Base-by-base conservation (phyloP, 1,140 invertebrate genomes). In the honey bee (Apis mellifera) region DNA sequence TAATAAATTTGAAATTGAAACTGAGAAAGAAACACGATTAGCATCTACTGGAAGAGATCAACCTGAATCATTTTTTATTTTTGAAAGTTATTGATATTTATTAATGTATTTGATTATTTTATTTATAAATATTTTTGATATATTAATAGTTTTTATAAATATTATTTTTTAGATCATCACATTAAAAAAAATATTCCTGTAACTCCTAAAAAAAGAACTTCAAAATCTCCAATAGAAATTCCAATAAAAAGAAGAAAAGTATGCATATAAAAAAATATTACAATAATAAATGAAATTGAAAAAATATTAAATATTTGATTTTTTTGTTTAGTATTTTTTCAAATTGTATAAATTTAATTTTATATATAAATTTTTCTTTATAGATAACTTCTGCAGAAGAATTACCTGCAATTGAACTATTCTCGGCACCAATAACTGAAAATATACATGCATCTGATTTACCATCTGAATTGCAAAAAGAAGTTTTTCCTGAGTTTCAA, bases 241-340 rank as follows among this genome's bases (percentile, higher is more conserved):
- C 62, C 79, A 12, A n/a, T 11, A 7, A 81, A 81, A 23, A 81
- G 11, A 55, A 68, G 64, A 12, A 78, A 65, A 23, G 64, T 69
- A 50, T 23, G 32, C 5, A 42, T 42, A 42, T 42, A 42, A 42
- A 42, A 42, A 42, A 42, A 7, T 42, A 42, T 42, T 42, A 69
- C 2, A 48, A 68, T 42, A 42, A 7, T 42, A 42, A 42, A 42
- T 42, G 2, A 48, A 21, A 42, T 1, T 48, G 21, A 42, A 66
- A 26, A 65, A 32, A 23, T 62, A n/a, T 62, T 62, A 12, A 26
- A 23, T 70, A 54, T 54, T 17, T 26, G 17, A 57, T 42, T 57
- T 57, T 26, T 72, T 12, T 32, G 9, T 57, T 23, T 8, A 50
- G 9, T 52, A 32, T 17, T 26, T 23, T 48, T 57, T 19, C 13